Conservation (phyloP, 1,140 invertebrate species). For the Tetragonula clypearis region DNA sequence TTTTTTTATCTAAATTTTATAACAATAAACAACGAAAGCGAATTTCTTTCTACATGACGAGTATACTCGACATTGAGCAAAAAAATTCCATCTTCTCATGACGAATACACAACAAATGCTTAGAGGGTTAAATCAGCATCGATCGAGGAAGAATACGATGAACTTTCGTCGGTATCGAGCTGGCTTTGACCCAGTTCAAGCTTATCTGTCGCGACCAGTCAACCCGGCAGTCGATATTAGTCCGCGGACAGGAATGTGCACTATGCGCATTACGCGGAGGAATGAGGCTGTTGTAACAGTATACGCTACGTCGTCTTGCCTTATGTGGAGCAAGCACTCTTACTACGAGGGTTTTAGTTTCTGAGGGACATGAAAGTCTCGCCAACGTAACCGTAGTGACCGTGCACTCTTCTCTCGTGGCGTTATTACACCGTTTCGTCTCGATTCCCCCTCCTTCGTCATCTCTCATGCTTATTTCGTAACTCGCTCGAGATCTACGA, state of each 20-base stretch:
- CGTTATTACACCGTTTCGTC: not conserved
- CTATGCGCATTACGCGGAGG: conserved; percentile 46
- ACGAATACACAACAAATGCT: not conserved
- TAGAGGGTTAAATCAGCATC: not conserved
- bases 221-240: conserved; percentile 55
- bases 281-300: conserved; percentile 51
- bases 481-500: not conserved
- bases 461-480: not conserved
- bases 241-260: conserved; percentile 41
- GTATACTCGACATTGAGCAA: too few relatives aligned
- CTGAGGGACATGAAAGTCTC: conserved; percentile 38
- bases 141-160: not conserved
- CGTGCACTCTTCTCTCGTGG: not conserved
- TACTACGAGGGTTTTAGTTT: conserved; percentile 54
- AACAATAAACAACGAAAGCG: too few relatives aligned
- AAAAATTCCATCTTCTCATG: too few relatives aligned
- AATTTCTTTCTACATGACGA: too few relatives aligned
- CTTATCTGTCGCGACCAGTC: conserved; percentile 19
- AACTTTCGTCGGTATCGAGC: not conserved
- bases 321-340: conserved; percentile 49
- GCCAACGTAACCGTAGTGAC: conserved; percentile 21
- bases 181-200: conserved; percentile 44
- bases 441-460: not conserved
- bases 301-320: conserved; percentile 52
- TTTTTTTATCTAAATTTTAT: too few relatives aligned